phyloP scores from a whole-genome alignment of 2,113 vertebrate species.

The Rostratula benghalensis region DNA sequence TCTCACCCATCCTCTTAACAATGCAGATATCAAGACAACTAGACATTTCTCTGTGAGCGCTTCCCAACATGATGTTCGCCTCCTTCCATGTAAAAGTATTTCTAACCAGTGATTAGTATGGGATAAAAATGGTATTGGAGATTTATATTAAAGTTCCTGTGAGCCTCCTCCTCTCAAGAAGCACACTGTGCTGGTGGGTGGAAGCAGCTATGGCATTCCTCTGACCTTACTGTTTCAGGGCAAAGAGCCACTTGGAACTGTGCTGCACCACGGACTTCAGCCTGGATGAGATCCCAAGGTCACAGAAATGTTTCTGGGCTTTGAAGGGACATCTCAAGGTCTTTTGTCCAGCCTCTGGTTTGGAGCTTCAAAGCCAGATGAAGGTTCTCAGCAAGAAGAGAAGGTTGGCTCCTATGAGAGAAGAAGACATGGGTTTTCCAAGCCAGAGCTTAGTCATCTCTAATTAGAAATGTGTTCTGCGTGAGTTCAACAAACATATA shows the following conservation, averaged over 20 bases:
- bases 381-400: not conserved
- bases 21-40: fast-evolving
- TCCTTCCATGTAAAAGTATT: not conserved
- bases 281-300: not conserved
- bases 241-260: not conserved
- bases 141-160: not conserved
- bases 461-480: not conserved
- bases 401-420: not conserved
- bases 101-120: not conserved
- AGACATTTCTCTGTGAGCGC: fast-evolving
- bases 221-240: not conserved
- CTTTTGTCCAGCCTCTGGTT: not conserved
- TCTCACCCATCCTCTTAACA: not conserved
- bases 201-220: not conserved
- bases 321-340: not conserved
- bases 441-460: not conserved
- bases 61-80: not conserved
- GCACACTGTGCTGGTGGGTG: not conserved
- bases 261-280: not conserved
- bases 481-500: not conserved
- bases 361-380: not conserved
- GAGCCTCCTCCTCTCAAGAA: not conserved
- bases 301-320: not conserved
- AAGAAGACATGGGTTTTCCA: not conserved
- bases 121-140: not conserved